These are phyloP conservation scores for Dastarcus helophoroides DNA, from an alignment of 2,888 invertebrate species.

Conservation along the genomic window DNA sequence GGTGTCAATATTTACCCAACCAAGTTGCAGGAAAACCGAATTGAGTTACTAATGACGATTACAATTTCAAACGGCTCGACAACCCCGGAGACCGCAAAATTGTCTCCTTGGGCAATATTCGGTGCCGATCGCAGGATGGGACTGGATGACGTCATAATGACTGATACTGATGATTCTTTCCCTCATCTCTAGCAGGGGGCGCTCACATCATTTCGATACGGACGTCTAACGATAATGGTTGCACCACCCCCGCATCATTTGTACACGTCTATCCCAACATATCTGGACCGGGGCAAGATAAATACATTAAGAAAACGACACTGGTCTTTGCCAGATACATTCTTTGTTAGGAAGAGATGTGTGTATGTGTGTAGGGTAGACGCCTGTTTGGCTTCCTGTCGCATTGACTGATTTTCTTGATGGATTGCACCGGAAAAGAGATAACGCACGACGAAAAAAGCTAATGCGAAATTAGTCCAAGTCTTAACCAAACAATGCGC, in stretches of 20 bases:
- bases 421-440: not conserved
- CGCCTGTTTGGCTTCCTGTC: not conserved
- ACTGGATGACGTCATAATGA: constrained; percentile 15
- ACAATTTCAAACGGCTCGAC: too few relatives aligned
- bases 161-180: constrained; percentile 17
- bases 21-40: too few relatives aligned
- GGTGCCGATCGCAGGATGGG: constrained; percentile 2
- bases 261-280: constrained; percentile 27
- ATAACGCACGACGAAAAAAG: too few relatives aligned
- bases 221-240: constrained; percentile 27
- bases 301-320: constrained; percentile 18
- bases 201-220: constrained; percentile 20
- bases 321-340: too few relatives aligned
- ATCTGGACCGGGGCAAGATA: constrained; percentile 16
- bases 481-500: too few relatives aligned
- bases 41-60: too few relatives aligned
- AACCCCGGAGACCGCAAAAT: too few relatives aligned
- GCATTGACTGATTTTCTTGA: not conserved
- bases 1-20: too few relatives aligned
- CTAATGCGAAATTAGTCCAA: too few relatives aligned
- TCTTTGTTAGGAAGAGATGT: too few relatives aligned
- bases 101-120: constrained; percentile 2
- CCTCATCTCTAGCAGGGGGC: constrained; percentile 6
- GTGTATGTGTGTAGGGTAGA: too few relatives aligned
- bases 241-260: constrained; percentile 29